phyloP scores from a whole-genome alignment of 1,140 invertebrate genomes.

The Aethina tumida region DNA sequence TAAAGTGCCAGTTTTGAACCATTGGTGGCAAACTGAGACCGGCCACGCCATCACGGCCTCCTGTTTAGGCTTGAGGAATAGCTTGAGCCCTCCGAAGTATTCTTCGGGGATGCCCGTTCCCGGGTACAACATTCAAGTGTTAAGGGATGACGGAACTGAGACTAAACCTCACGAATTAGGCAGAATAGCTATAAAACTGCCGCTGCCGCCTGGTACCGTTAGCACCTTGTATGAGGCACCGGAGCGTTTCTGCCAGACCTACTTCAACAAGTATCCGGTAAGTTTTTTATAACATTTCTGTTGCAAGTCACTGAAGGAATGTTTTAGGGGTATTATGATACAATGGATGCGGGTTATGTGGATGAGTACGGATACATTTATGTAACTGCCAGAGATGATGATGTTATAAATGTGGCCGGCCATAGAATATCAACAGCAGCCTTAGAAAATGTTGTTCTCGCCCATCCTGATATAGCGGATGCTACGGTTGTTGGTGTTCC shows the following conservation, averaged over 20 bases:
- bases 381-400: slow-evolving; percentile 83
- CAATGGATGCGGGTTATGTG: slow-evolving; percentile 85
- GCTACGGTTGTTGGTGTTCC: slow-evolving; percentile 82
- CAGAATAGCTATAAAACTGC: slow-evolving; percentile 73
- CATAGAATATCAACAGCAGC: slow-evolving; percentile 81
- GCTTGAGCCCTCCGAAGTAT: slow-evolving; percentile 50
- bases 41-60: slow-evolving; percentile 81
- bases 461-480: slow-evolving; percentile 72
- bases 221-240: slow-evolving; percentile 72
- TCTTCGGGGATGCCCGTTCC: slow-evolving; percentile 66
- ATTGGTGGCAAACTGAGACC: slow-evolving; percentile 96
- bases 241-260: slow-evolving; percentile 69
- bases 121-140: slow-evolving; percentile 72
- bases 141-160: slow-evolving; percentile 59
- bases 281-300: slow-evolving; percentile 23
- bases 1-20: slow-evolving; percentile 77
- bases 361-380: slow-evolving; percentile 79
- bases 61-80: slow-evolving; percentile 65
- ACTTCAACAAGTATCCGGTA: slow-evolving; percentile 74
- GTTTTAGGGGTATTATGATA: slow-evolving; percentile 85
- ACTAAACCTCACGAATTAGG: slow-evolving; percentile 64
- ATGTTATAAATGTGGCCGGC: slow-evolving; percentile 93
- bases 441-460: slow-evolving; percentile 78
- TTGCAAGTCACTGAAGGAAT: slow-evolving; percentile 2
- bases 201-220: slow-evolving; percentile 79